Evolutionary conservation across 1,140 invertebrate species (phyloP), one percentile per base, ranked within the genome.

Genomic region (Hylaeus volcanicus): DNA sequence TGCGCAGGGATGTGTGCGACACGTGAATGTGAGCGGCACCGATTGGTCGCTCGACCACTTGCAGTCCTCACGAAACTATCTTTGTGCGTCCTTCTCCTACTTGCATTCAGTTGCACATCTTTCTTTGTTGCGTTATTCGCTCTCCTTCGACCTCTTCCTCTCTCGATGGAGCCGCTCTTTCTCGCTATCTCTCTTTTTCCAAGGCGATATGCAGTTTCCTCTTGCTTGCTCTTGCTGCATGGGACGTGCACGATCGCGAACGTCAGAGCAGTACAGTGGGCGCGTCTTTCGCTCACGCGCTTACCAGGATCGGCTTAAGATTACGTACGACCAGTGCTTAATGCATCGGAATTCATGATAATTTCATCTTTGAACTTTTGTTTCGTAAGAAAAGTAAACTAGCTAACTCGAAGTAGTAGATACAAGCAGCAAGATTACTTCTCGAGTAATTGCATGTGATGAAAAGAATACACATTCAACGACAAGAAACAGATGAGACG

Each of bases 31-130:
- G 63, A 82, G 55, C 71, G 39, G 68, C 60, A 73, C 72, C 76
- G 74, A 83, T 84, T 71, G 70, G 77, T 72, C 66, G 58, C 14
- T 70, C 78, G 83, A 82, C 77, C 79, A 79, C 73, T 85, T 87
- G 74, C 76, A 68, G 68, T 43, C 51, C 77, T 60, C 71, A 55
- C 55, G 15, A n/a, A 45, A 64, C 39, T 12, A 64, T 5, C 39
- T 5, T 56, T 64, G 26, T 26, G 12, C 26, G 43, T 68, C 26
- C 26, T 41, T 14, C 60, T 74, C 63, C 43, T 72, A 60, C 72
- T 64, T 60, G 14, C 61, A 15, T 64, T 70, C n/a, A 60, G 69
- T 41, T 6, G 1, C 58, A 2, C 45, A n/a, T 37, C 6, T 60
- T 51, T 66, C 56, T 69, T 11, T 5, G 66, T 14, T 8, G 6